Evolutionary conservation across 2,113 vertebrate genomes (phyloP).

Genomic region (Boleophthalmus pectinirostris): DNA sequence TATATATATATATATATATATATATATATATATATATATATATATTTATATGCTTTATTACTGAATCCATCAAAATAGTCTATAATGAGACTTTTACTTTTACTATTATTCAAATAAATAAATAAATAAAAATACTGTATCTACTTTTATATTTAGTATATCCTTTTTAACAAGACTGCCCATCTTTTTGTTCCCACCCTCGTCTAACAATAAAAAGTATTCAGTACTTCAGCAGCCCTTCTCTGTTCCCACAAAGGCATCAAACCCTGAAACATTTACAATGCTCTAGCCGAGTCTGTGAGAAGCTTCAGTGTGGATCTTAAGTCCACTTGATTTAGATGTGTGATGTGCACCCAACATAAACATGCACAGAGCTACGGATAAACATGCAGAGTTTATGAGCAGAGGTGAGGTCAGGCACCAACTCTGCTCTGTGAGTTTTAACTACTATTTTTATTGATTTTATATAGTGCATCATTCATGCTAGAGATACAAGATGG

Average conservation of each 20-base stretch:
- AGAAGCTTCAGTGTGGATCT: conserved; percentile 40
- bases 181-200: neutral
- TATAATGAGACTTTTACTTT: neutral
- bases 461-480: neutral
- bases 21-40: too few relatives aligned
- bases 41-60: too few relatives aligned
- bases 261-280: conserved; percentile 36
- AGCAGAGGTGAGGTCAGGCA: conserved; percentile 46
- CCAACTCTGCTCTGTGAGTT: conserved; percentile 20
- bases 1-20: too few relatives aligned
- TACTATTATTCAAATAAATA: neutral
- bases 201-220: conserved; percentile 2
- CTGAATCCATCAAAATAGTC: neutral
- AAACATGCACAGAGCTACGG: conserved; percentile 63
- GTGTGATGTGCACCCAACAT: conserved; percentile 65
- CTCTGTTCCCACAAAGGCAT: conserved; percentile 37
- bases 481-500: neutral
- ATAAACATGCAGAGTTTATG: conserved; percentile 62
- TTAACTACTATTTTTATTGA: neutral
- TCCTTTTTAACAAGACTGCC: neutral
- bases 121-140: neutral
- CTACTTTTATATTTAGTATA: neutral
- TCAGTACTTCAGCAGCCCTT: conserved; percentile 19
- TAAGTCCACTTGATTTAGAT: conserved; percentile 43
- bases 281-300: conserved; percentile 29